These are phyloP conservation scores for Peromyscus eremicus DNA, from an alignment of 2,797 vertebrate genomes.

Conservation along the genomic window DNA sequence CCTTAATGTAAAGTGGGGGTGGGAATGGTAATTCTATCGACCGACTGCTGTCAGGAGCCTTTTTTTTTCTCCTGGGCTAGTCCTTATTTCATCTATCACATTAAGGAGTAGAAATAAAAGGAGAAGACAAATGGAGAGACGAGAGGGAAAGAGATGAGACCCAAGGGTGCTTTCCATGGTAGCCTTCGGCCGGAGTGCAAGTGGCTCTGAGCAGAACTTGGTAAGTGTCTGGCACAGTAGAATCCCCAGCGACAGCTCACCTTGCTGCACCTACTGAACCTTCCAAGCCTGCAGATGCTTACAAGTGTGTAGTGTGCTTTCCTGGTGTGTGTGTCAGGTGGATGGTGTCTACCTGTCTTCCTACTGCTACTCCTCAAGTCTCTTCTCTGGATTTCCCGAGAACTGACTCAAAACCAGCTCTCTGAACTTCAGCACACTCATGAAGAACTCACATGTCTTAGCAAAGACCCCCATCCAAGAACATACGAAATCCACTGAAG, in stretches of 20 bases:
- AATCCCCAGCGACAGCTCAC: not conserved
- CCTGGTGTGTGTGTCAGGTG: not conserved
- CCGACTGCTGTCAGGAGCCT: not conserved
- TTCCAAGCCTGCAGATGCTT: not conserved
- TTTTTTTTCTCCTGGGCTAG: not conserved
- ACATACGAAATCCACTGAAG: not conserved
- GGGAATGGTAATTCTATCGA: not conserved
- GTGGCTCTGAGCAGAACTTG: not conserved
- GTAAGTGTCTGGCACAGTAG: no score
- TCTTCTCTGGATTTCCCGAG: not conserved
- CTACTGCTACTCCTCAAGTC: not conserved
- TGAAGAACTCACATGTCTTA: not conserved
- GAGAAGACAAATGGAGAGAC: not conserved
- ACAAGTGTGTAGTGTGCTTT: not conserved
- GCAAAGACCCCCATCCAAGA: not conserved
- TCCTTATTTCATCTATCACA: not conserved
- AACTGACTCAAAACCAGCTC: not conserved
- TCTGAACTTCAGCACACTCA: not conserved
- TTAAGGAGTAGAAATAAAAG: not conserved
- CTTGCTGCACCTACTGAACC: rapidly evolving
- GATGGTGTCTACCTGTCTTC: rapidly evolving
- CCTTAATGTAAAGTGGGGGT: not conserved
- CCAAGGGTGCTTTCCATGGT: not conserved
- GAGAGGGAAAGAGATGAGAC: not conserved
- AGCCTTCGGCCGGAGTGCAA: rapidly evolving